Base-by-base conservation (phyloP, 2,113 vertebrate genomes). In the Pelodiscus sinensis region DNA sequence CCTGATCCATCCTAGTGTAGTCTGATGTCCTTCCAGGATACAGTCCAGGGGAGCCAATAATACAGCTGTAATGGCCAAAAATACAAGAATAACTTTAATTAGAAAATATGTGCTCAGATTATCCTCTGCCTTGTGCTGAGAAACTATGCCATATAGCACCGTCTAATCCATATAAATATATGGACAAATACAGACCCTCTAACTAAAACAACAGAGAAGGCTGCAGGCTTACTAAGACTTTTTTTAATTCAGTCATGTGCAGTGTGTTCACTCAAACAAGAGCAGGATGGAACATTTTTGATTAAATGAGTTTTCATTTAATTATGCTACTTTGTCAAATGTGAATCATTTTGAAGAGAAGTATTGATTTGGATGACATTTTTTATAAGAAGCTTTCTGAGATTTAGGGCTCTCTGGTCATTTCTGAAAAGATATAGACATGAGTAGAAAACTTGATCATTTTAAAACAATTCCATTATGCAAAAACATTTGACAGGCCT, bases 1-100 rank as follows among this genome's bases (percentile, higher is more conserved):
- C 77, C 90, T 0, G 1, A 15, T 84, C 24, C 89, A 68, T 89
- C 56, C 84, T 58, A 79, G 31, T 75, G 79, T 60, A 29, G 29
- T 62, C 44, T 96, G 87, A 95, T 87, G 81, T 93, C 68, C 68
- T 86, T 89, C 35, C 77, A 21, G 11, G 1, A 8, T 35, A 87
- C 25, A 51, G 44, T 71, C 88, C 79, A 54, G 35, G 81, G 38
- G 82, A 50, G 84, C 79, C 85, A 94, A 24, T 25, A 71, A 60
- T 44, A 44, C 1, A 9, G 51, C 85, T 89, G 60, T 88, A 85
- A 35, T 35, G 51, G 79, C 75, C 58, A 31, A 73, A 27, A 65
- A 31, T 65, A 65, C 38, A 38, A 29, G 62, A 77, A 31, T 81
- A 44, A 14, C 57, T 1, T 84, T 82, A 56, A 16, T 1, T 35